phyloP scores from a whole-genome alignment of 2,797 vertebrate species.

The Carapus acus region DNA sequence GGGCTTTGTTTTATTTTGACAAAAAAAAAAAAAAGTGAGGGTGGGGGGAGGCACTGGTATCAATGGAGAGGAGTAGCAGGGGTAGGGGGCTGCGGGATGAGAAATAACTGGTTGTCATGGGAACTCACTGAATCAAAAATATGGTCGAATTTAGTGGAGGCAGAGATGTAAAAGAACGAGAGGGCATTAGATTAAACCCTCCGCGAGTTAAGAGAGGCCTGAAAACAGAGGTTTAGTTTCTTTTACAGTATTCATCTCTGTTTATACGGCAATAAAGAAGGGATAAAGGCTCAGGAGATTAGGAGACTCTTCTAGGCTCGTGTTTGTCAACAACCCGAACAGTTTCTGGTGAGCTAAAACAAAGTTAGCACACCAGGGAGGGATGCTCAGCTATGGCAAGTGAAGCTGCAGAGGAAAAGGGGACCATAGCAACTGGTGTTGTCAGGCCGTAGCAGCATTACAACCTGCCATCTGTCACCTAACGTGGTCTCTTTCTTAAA shows the following conservation, averaged over 20 bases:
- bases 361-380: constrained; percentile 55
- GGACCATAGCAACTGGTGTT: constrained; percentile 62
- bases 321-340: constrained; percentile 67
- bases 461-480: constrained; percentile 68
- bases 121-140: constrained; percentile 68
- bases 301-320: constrained; percentile 60
- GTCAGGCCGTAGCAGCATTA: constrained; percentile 36
- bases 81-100: constrained; percentile 58
- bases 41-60: constrained; percentile 66
- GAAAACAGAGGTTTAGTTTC: constrained; percentile 64
- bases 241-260: constrained; percentile 57
- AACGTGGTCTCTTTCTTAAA: constrained; percentile 51
- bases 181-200: constrained; percentile 69
- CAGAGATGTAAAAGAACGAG: constrained; percentile 66
- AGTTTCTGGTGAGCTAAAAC: constrained; percentile 62
- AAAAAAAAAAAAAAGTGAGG: constrained; percentile 66
- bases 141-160: constrained; percentile 66
- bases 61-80: constrained; percentile 60
- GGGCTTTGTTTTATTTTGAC: constrained; percentile 75
- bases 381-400: constrained; percentile 46
- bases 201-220: constrained; percentile 60
- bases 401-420: constrained; percentile 43
- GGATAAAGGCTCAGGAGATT: constrained; percentile 58
- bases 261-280: constrained; percentile 56
- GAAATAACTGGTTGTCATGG: constrained; percentile 76